phyloP scores from a whole-genome alignment of 2,888 invertebrate species.

The Megastigmus dorsalis region DNA sequence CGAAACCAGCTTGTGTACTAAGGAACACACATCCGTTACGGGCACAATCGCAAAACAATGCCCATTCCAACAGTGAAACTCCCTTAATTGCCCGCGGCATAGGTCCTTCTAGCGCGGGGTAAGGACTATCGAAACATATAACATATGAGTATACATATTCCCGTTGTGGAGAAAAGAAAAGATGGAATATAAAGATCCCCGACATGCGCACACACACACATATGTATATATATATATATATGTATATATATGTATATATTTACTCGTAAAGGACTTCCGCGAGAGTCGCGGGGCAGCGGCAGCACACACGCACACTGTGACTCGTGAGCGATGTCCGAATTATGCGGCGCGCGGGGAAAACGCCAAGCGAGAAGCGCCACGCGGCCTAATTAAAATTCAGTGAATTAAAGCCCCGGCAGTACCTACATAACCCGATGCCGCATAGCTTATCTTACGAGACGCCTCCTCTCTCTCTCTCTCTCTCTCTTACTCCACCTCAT shows the following conservation, averaged over 20 bases:
- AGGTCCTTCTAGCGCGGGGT: neutral
- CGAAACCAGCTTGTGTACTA: no score
- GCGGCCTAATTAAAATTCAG: conserved; percentile 43
- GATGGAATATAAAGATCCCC: no score
- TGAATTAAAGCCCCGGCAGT: neutral
- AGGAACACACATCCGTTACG: neutral
- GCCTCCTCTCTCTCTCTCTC: neutral
- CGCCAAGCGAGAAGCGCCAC: neutral
- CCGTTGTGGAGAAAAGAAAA: neutral
- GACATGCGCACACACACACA: no score
- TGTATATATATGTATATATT: neutral
- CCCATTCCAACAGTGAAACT: conserved; percentile 31
- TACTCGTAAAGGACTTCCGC: conserved; percentile 22
- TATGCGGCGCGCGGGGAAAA: conserved; percentile 21
- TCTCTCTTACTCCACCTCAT: neutral
- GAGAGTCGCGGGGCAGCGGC: neutral
- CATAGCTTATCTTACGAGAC: neutral
- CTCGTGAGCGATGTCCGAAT: conserved; percentile 32
- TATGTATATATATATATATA: neutral
- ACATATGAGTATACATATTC: conserved; percentile 2
- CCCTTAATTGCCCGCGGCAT: conserved; percentile 27
- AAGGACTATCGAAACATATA: conserved; percentile 1
- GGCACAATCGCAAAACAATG: conserved; percentile 33
- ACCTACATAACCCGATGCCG: neutral
- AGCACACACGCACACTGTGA: no score